Evolutionary conservation across 92 coral and sea anemone species (phyloP).

Genomic region (Parazoanthus darwini): DNA sequence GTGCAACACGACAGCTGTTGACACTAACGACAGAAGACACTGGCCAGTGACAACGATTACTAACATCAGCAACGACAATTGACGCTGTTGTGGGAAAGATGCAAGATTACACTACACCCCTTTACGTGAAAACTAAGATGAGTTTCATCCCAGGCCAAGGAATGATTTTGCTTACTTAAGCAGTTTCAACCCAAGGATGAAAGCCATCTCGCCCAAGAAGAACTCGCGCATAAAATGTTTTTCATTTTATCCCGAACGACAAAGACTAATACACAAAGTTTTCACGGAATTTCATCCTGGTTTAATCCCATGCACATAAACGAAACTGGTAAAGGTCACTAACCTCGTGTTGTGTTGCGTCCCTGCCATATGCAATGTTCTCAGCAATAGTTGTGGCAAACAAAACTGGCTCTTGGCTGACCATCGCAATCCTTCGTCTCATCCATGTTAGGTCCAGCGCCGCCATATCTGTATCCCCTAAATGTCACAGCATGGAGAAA

Average conservation of each 20-base stretch:
- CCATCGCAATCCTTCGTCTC: constrained; percentile 82
- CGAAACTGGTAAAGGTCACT: not conserved
- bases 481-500: not conserved
- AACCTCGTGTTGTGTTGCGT: constrained; percentile 86
- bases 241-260: too few relatives aligned
- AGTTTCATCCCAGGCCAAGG: too few relatives aligned
- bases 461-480: constrained; percentile 63
- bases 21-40: not conserved
- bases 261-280: not conserved
- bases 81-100: too few relatives aligned
- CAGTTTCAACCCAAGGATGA: too few relatives aligned
- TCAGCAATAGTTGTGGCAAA: constrained; percentile 89
- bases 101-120: too few relatives aligned
- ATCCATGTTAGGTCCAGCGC: constrained; percentile 75
- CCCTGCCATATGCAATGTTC: constrained; percentile 90
- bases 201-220: too few relatives aligned
- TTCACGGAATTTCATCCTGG: not conserved
- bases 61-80: not conserved
- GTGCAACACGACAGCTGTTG: not conserved
- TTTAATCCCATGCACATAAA: not conserved
- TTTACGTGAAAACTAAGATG: too few relatives aligned
- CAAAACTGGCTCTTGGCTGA: constrained; percentile 94
- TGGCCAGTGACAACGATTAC: not conserved
- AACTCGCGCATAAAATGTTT: too few relatives aligned
- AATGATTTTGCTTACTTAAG: too few relatives aligned